A percentile compares a stretch with the other conserved stretches of the same genome.
phyloP scores from a whole-genome alignment of 2,888 invertebrate genomes.

The Cryptosula pallasiana region DNA sequence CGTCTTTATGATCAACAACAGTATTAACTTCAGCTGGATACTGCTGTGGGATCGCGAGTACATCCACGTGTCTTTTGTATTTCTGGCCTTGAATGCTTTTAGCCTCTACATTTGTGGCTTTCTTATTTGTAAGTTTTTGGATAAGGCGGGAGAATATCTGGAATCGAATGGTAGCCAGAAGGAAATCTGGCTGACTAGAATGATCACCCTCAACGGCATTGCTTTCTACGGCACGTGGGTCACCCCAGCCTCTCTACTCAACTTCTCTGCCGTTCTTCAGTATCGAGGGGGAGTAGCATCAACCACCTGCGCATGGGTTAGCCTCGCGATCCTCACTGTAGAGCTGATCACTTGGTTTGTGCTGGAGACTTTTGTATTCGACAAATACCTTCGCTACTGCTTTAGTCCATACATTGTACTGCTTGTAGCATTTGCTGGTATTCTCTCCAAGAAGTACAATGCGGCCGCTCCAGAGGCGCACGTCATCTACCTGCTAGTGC shows the following conservation, averaged over 20 bases:
- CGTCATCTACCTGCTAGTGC: conserved; percentile 35
- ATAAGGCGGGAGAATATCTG: conserved; percentile 32
- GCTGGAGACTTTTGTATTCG: conserved; percentile 40
- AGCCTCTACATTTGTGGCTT: conserved; percentile 37
- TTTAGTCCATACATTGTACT: conserved; percentile 45
- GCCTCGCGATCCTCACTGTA: conserved; percentile 34
- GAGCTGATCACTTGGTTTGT: conserved; percentile 37
- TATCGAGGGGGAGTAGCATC: conserved; percentile 31
- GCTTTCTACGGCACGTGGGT: conserved; percentile 45
- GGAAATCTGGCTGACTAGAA: conserved; percentile 42
- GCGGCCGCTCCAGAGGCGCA: conserved; percentile 31
- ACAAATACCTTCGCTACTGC: conserved; percentile 42
- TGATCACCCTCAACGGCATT: conserved; percentile 44
- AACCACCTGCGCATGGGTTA: conserved; percentile 34
- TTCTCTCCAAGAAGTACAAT: conserved; percentile 35
- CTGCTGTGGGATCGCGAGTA: conserved; percentile 40
- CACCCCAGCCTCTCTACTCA: conserved; percentile 42
- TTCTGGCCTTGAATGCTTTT: conserved; percentile 32
- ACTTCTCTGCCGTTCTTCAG: conserved; percentile 39
- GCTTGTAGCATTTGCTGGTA: conserved; percentile 39
- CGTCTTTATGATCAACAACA: conserved; percentile 34
- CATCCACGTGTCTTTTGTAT: conserved; percentile 32
- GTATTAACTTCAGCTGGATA: conserved; percentile 40
- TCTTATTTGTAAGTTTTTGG: conserved; percentile 34
- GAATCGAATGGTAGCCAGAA: conserved; percentile 31